Evolutionary conservation across 2,888 invertebrate species (phyloP), one percentile per base, ranked within the genome.

Genomic region (Pimpla rufipes): DNA sequence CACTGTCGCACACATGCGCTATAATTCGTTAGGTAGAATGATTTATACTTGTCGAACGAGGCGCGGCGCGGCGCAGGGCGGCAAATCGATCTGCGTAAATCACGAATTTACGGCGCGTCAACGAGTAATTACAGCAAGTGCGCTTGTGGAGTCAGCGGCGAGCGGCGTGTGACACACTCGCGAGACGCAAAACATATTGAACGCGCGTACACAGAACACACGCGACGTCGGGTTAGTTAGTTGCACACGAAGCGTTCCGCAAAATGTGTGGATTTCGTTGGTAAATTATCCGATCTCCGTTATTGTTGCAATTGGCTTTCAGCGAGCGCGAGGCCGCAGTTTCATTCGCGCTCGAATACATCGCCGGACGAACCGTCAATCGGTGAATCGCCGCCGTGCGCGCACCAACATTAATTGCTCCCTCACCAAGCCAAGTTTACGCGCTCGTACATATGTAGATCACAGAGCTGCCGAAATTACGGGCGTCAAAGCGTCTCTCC

Each of bases 361-460:
- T 18, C 11, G 45, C 3, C n/a, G n/a, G n/a, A n/a, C n/a, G n/a
- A 40, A 2, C 2, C 52, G 52, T 35, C 35, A 68, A 68, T 52
- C 29, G 16, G n/a, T n/a, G n/a, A n/a, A n/a, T n/a, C 16, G n/a
- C 50, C 2, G 42, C 42, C 1, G 4, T 2, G n/a, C 68, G 35
- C 29, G n/a, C 47, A 50, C 47, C 47, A 50, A 47, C 67, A 29
- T 68, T 68, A 68, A 68, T 68, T 68, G 68, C 18, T 68, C 52
- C 52, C 37, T 68, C 50, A 68, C 52, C 35, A 37, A 68, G 37
- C 37, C 18, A 52, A 21, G 35, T 52, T n/a, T 37, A 16, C 52
- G 13, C 23, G 18, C 50, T 13, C 52, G 18, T 16, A 68, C 42
- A 68, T 52, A n/a, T n/a, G n/a, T n/a, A 52, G 52, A 68, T 52